Percentiles rank a stretch among this genome's conserved stretches.
These are phyloP conservation scores for Thereuonema tuberculata DNA, from an alignment of 1,140 invertebrate species.

Conservation along the genomic window DNA sequence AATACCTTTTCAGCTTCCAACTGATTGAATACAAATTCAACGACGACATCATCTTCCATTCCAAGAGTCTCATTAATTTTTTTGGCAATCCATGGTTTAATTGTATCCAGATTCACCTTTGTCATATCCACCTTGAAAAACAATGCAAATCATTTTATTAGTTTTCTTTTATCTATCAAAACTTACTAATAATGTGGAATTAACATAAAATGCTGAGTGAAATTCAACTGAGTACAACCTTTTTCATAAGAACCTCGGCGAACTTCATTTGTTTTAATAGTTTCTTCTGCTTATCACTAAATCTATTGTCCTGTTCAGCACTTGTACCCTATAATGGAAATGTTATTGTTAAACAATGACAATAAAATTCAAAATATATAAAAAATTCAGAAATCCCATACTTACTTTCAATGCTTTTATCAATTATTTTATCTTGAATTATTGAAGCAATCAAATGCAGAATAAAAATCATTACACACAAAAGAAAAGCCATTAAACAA, in stretches of 20 bases:
- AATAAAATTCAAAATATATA: not conserved
- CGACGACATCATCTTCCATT: constrained; percentile 96
- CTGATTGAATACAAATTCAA: constrained; percentile 98
- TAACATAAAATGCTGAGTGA: not conserved
- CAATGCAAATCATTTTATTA: constrained; percentile 12
- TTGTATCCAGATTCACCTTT: constrained; percentile 92
- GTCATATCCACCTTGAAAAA: constrained; percentile 84
- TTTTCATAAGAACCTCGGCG: constrained; percentile 71
- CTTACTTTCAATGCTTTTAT: constrained; percentile 1
- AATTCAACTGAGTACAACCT: constrained; percentile 46
- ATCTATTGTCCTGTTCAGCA: constrained; percentile 95
- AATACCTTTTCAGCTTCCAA: constrained; percentile 51
- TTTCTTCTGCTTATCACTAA: constrained; percentile 99
- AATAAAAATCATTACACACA: too few species aligned
- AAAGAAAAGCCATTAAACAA: too few species aligned
- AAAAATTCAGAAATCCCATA: not conserved
- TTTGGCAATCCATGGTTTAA: constrained; percentile 98
- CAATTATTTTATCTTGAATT: constrained; percentile 6
- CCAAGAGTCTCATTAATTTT: constrained; percentile 88
- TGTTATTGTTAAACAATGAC: constrained; percentile 1
- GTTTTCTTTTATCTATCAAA: too few species aligned
- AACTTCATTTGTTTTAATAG: constrained; percentile 98
- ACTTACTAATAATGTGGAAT: constrained; percentile 6
- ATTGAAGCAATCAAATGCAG: too few species aligned
- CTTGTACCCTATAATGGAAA: constrained; percentile 67